These are phyloP conservation scores for Zoanthus sociatus DNA, from an alignment of 92 coral and sea anemone genomes.

Conservation along the genomic window DNA sequence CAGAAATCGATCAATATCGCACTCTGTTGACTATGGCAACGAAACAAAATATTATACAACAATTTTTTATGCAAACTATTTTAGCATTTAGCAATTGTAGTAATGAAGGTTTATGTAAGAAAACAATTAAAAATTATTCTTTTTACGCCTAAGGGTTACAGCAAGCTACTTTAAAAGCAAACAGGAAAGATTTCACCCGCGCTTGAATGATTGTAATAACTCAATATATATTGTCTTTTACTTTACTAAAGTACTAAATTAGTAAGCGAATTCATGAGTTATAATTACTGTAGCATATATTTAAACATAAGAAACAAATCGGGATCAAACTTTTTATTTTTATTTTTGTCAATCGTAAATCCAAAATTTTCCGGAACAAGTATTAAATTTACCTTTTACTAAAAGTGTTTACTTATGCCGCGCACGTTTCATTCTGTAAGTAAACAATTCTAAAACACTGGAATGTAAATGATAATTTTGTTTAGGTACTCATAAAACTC, in stretches of 20 bases:
- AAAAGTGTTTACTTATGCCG: not conserved
- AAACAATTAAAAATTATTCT: slow-evolving; percentile 22
- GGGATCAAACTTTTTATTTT: not conserved
- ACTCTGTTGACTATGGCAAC: not conserved
- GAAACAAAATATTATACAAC: not conserved
- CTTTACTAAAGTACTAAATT: not conserved
- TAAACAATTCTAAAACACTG: not conserved
- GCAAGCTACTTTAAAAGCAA: slow-evolving; percentile 34
- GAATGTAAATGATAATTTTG: not conserved
- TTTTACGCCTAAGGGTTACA: slow-evolving; percentile 6
- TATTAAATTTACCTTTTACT: not conserved
- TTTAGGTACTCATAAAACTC: too few relatives aligned
- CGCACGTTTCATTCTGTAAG: not conserved
- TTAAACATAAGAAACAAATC: not conserved
- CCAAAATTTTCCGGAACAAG: not conserved
- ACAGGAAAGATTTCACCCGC: slow-evolving; percentile 20
- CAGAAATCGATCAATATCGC: not conserved
- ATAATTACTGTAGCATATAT: not conserved
- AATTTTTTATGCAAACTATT: not conserved
- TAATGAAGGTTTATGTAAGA: slow-evolving; percentile 23
- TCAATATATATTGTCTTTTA: too few relatives aligned
- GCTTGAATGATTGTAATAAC: not conserved
- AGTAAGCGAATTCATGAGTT: not conserved
- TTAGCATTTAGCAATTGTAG: not conserved
- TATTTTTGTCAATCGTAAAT: not conserved